Base-by-base conservation (phyloP, 2,888 invertebrate species). In the Fissipunctia ypsillon region DNA sequence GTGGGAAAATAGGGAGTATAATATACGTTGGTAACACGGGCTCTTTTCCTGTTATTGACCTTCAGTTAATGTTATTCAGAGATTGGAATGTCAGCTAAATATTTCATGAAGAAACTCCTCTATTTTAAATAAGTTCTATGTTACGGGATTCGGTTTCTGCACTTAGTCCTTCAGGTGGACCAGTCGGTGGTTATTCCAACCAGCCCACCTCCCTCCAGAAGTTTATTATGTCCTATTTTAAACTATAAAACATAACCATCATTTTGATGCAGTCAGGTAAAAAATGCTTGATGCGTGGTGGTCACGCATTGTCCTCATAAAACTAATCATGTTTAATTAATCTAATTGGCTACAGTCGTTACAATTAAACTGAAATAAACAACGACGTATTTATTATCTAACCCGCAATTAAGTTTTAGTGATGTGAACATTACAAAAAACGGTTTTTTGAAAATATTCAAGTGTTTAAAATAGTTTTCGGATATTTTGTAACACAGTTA, bases 261-360 rank as follows among this genome's bases (percentile, higher is more conserved):
- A 12, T 76, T 35, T 14, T 9, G 10, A 1, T 38, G 43, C 19
- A 22, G 25, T 54, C 3, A 9, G 1, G 9, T 52, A 25, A 19
- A 28, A 38, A 60, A 7, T n/a, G 52, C 35, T 64, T n/a, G 4
- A 35, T 56, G 43, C 35, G 50, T 52, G 14, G 9, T 31, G 25
- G 43, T 50, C 54, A 73, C 54, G 48, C 50, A 52, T 61, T 80
- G 81, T 56, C 81, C 66, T 61, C 80, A 74, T 74, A 66, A 56
- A 66, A 66, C 35, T 68, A 68, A 75, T 80, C 56, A 75, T 63
- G 52, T 25, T 52, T 78, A 76, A 81, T 78, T 76, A 76, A 56
- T 73, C 50, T 63, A 78, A 78, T 80, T 80, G 54, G 76, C 28
- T 56, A 64, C 66, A 57, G 56, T 43, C 38, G 59, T 31, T 79